Evolutionary conservation across 2,797 vertebrate genomes (phyloP).

Genomic region (Lepilemur ruficaudatus): DNA sequence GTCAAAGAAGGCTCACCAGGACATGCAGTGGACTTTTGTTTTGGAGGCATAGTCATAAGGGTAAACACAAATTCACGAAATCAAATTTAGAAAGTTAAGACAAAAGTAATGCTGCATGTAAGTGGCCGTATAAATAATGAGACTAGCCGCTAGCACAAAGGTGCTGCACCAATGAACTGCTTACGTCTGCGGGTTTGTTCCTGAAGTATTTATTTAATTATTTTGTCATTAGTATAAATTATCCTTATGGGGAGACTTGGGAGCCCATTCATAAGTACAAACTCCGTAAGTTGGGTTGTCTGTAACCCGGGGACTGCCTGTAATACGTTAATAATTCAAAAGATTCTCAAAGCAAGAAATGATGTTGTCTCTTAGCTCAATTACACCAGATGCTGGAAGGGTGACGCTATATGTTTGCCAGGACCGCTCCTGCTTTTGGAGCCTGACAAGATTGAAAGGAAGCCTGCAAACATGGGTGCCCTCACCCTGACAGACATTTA

Average conservation of each 20-base stretch:
- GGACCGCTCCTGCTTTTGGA: not conserved
- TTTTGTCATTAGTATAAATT: not conserved
- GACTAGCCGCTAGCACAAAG: not conserved
- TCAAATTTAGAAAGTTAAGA: not conserved
- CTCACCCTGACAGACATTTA: not conserved
- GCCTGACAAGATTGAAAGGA: not conserved
- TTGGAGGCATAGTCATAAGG: not conserved
- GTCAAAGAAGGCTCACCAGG: not conserved
- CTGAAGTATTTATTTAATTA: not conserved
- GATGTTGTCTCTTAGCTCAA: not conserved
- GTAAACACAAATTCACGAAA: not conserved
- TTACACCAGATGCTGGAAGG: not conserved
- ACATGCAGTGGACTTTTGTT: not conserved
- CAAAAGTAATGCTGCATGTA: not conserved
- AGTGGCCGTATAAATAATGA: not conserved
- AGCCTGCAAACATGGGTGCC: not conserved
- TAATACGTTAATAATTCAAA: not conserved
- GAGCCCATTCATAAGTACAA: not conserved
- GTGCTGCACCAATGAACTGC: not conserved
- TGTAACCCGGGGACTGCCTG: not conserved
- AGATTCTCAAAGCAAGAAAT: not conserved
- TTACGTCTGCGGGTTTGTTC: not conserved
- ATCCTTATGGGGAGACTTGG: not conserved
- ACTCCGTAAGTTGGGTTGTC: not conserved
- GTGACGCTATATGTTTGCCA: not conserved